phyloP scores from a whole-genome alignment of 2,113 vertebrate genomes.

The Salvelinus alpinus region DNA sequence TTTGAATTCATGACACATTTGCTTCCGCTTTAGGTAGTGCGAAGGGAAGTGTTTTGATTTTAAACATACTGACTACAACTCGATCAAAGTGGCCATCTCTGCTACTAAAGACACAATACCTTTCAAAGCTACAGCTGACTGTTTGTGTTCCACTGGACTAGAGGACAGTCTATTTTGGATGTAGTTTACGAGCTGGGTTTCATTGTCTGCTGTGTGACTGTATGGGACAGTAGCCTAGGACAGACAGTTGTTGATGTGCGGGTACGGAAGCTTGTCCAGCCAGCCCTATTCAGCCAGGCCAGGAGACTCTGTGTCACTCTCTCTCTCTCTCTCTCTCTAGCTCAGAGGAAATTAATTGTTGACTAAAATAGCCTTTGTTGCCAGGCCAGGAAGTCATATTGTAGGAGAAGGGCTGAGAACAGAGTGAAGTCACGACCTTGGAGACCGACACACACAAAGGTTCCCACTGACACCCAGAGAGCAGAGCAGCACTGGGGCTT shows the following conservation, averaged over 20 bases:
- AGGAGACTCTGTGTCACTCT: conserved; percentile 51
- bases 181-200: conserved; percentile 25
- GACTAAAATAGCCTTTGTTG: conserved; percentile 91
- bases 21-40: too few species aligned
- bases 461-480: background rate
- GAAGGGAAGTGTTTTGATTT: too few species aligned
- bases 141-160: background rate
- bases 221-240: background rate
- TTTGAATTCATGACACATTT: too few species aligned
- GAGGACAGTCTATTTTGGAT: conserved; percentile 10
- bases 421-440: conserved; percentile 85
- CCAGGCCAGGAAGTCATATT: conserved; percentile 86
- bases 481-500: background rate
- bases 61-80: background rate
- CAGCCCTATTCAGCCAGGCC: conserved; percentile 13
- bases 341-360: conserved; percentile 89
- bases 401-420: conserved; percentile 81
- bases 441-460: conserved; percentile 74
- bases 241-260: conserved; percentile 54
- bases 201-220: conserved; percentile 22
- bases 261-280: conserved; percentile 9
- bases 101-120: too few species aligned
- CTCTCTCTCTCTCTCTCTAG: conserved; percentile 56
- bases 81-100: background rate
- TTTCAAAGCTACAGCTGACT: background rate